Evolutionary conservation across 2,888 invertebrate genomes (phyloP).

Genomic region (Dynastes hyllus): DNA sequence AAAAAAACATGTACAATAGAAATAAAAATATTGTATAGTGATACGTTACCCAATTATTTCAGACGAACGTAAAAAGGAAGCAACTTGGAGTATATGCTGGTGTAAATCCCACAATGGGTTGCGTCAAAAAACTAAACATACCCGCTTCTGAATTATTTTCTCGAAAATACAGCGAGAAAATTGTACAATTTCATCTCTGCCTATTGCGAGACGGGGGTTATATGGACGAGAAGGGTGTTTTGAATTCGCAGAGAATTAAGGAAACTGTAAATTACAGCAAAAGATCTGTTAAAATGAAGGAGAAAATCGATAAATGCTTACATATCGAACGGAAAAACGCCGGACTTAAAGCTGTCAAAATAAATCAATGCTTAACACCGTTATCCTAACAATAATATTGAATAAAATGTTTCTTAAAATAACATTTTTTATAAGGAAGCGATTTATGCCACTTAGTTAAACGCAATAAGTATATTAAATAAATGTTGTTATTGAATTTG

Average conservation of each 20-base stretch:
- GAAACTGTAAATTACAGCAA: background rate
- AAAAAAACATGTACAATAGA: too few species aligned
- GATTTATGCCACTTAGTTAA: too few species aligned
- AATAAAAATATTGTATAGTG: too few species aligned
- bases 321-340: background rate
- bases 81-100: too few species aligned
- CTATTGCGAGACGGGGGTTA: background rate
- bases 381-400: background rate
- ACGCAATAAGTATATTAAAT: too few species aligned
- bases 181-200: slow-evolving; percentile 19
- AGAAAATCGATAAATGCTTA: slow-evolving; percentile 12
- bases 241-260: background rate
- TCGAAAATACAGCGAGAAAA: background rate
- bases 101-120: slow-evolving; percentile 2
- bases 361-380: slow-evolving; percentile 21
- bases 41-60: background rate
- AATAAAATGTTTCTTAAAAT: too few species aligned
- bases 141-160: slow-evolving; percentile 21
- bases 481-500: too few species aligned
- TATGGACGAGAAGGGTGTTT: background rate
- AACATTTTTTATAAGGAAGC: too few species aligned
- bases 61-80: background rate
- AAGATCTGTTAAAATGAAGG: background rate
- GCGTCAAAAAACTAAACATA: slow-evolving; percentile 1
- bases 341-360: slow-evolving; percentile 9